Evolutionary conservation across 2,113 vertebrate genomes (phyloP), one percentile per base, ranked within the genome.

Genomic region (Beaufortia kweichowensis): DNA sequence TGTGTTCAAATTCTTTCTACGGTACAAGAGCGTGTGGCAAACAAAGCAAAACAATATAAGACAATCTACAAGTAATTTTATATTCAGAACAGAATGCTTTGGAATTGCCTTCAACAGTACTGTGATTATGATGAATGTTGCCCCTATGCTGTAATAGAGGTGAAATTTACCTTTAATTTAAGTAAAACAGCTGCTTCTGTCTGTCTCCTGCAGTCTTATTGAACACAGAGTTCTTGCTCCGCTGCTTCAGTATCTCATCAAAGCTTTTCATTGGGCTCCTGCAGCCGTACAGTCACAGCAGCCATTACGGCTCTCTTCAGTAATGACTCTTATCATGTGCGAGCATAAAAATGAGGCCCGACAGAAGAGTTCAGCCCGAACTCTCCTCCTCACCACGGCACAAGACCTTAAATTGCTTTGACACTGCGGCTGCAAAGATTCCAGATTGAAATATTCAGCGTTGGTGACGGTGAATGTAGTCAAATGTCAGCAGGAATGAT

Each of bases 371-470:
- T 69, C 66, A 55, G n/a, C 50, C 61, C 43, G 53, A 57, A 21
- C 43, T 41, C 61, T 28, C 46, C 72, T 78, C 72, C 67, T 76
- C 28, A 72, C 28, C 57, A 76, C 74, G 26, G 33, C 75, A 83
- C 79, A 79, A 71, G 29, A 62, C 67, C 60, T 81, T 76, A 57
- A 81, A 72, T 80, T 75, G 80, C 82, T 79, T 65, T 80, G 23
- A 64, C 64, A 65, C 21, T 53, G 50, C 35, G 11, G 66, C 66
- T 66, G 15, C 26, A 55, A 81, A 65, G 41, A 5, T 46, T 57
- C 26, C 62, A 71, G 66, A 79, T 79, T 79, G 61, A 76, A 75
- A 78, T 70, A 66, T 79, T 76, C 71, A 60, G 63, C 46, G 28
- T 78, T 63, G 4, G 28, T 61, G 31, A 55, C 31, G 9, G 55